Conservation (phyloP, 2,888 invertebrate genomes). For the Mythimna vitellina region DNA sequence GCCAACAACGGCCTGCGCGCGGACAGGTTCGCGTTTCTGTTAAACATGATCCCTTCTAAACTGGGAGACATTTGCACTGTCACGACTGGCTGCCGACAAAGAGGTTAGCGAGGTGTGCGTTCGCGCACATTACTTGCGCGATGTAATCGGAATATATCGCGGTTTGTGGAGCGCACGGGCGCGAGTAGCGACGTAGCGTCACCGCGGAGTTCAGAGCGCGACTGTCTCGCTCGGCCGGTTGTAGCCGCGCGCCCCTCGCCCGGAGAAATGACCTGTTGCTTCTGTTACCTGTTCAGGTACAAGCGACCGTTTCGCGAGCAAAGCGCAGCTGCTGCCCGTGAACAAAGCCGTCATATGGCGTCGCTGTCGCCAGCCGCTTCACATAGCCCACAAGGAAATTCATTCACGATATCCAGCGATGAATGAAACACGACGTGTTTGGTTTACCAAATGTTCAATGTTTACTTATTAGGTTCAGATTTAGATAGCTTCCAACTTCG, state of each 20-base stretch:
- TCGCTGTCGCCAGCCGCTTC: conserved; percentile 65
- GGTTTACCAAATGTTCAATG: conserved; percentile 73
- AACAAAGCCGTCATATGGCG: conserved; percentile 85
- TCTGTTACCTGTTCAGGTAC: conserved; percentile 89
- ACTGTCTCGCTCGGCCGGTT: conserved; percentile 73
- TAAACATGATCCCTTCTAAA: conserved; percentile 89
- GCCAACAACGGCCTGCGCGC: conserved; percentile 88
- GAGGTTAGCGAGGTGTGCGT: conserved; percentile 80
- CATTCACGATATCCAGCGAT: conserved; percentile 81
- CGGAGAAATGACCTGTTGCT: conserved; percentile 89
- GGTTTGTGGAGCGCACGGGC: conserved; percentile 65
- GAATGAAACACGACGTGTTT: conserved; percentile 83
- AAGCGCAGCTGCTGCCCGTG: conserved; percentile 82
- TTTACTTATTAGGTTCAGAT: conserved; percentile 48
- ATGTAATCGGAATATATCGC: conserved; percentile 67
- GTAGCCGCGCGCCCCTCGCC: conserved; percentile 80
- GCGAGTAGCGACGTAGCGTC: conserved; percentile 72
- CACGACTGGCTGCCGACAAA: conserved; percentile 77
- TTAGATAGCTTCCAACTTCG: conserved; percentile 22
- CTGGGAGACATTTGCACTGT: conserved; percentile 89
- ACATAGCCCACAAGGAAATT: conserved; percentile 69
- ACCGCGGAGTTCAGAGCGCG: conserved; percentile 72
- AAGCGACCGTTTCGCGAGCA: conserved; percentile 82
- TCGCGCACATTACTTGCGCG: conserved; percentile 86
- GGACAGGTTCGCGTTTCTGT: conserved; percentile 87